A percentile compares a stretch with the other conserved stretches of the same genome.
Conservation (phyloP, 2,113 vertebrate species). For the Chloroceryle aenea region DNA sequence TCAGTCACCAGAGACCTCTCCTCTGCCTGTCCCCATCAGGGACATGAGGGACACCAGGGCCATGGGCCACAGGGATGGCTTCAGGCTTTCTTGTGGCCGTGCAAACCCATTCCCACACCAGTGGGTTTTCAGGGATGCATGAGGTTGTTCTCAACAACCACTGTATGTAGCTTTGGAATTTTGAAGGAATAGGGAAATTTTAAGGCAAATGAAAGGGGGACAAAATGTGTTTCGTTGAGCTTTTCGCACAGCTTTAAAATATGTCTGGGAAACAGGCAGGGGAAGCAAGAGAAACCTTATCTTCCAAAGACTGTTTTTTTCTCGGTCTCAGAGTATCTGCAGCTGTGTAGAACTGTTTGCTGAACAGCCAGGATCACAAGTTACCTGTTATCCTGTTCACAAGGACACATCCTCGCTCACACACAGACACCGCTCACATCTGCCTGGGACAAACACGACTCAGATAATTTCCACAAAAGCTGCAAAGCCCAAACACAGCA, state of each 20-base stretch:
- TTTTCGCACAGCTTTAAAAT: background rate
- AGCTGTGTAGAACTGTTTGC: background rate
- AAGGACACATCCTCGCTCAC: background rate
- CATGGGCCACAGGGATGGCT: accelerated
- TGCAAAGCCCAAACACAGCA: background rate
- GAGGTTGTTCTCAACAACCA: background rate
- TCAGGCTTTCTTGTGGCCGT: background rate
- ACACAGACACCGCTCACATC: background rate
- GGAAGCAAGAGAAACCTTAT: background rate
- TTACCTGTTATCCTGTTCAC: background rate
- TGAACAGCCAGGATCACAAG: background rate
- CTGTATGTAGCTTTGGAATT: background rate
- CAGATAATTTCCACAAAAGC: background rate
- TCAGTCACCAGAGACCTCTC: background rate
- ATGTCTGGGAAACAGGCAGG: background rate
- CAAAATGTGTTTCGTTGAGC: background rate
- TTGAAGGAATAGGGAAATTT: background rate
- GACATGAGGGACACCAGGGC: background rate
- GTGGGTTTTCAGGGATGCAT: background rate
- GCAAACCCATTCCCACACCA: background rate
- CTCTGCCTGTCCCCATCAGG: background rate
- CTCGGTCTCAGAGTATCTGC: accelerated
- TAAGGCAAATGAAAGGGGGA: background rate
- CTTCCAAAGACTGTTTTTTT: slow-evolving; percentile 13
- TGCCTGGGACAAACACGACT: background rate